A percentile compares a stretch with the other conserved stretches of the same genome.
Conservation (phyloP, 2,113 vertebrate genomes). For the Muntiacus muntjak region DNA sequence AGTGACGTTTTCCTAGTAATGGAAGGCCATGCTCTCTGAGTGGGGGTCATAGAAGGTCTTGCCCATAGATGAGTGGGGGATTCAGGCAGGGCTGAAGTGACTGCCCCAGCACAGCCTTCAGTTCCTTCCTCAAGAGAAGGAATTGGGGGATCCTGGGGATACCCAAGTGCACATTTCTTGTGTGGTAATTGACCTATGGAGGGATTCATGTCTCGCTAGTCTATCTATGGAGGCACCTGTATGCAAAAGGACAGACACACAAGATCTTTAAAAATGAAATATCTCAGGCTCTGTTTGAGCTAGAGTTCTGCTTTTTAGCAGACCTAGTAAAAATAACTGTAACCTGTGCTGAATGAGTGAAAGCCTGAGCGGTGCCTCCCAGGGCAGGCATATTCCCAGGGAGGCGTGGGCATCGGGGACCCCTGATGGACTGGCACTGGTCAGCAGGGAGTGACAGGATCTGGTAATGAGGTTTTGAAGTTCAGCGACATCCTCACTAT, state of each 20-base stretch:
- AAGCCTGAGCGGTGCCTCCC: background rate
- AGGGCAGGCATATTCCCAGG: background rate
- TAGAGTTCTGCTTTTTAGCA: background rate
- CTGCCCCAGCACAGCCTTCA: background rate
- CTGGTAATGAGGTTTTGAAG: background rate
- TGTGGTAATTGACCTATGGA: background rate
- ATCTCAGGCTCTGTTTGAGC: background rate
- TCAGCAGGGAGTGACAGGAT: background rate
- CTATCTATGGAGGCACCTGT: too few relatives aligned
- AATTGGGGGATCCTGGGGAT: background rate
- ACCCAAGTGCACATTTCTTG: background rate
- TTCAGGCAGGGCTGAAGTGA: rapidly evolving
- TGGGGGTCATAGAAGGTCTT: background rate
- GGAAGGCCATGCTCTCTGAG: background rate
- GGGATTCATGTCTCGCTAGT: background rate
- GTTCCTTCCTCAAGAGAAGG: background rate
- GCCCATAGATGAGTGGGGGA: too few relatives aligned
- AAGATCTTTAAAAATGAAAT: background rate
- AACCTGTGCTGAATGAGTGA: background rate
- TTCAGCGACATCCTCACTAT: background rate
- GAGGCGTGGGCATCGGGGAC: background rate
- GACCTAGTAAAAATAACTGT: background rate
- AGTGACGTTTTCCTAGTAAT: background rate
- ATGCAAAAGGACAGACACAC: background rate
- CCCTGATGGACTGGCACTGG: background rate